Evolutionary conservation across 2,113 vertebrate species (phyloP), one percentile per base, ranked within the genome.

Genomic region (Pyxicephalus adspersus): DNA sequence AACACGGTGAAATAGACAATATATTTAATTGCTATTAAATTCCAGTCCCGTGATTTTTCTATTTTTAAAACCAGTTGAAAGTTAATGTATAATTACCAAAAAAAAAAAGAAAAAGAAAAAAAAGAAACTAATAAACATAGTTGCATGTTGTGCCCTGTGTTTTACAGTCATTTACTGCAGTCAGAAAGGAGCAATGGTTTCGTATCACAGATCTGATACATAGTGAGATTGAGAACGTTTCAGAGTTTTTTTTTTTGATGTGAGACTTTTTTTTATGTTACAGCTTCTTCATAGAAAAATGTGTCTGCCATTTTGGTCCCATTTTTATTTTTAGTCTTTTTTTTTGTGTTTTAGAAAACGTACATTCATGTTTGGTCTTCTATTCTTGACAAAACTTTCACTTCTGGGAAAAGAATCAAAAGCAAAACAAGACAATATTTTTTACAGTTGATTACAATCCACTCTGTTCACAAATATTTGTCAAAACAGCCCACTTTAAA

Each of bases 301-400:
- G 77, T 28, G 83, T 28, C 64, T 81, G 78, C 85, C 73, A 68
- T 84, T 92, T 97, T 96, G 95, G 95, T 97, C 95, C 94, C 94
- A 91, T 91, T 89, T 87, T 45, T 45, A 45, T 45, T 45, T 45
- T 45, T 11, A 1, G 11, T 45, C 15, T 15, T 45, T 45, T 45
- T 13, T 45, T 86, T 84, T 89, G 87, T 91, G 94, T 94, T 92
- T 92, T 94, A 95, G 92, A 93, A 96, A 95, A 95, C 92, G 93
- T 95, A 98, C 96, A 98, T 96, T 97, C 95, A 95, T 80, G 89
- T 91, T 92, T 93, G 90, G 92, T 90, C 90, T 91, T 91, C 87
- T 86, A 83, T 86, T 85, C 92, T 89, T 90, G 92, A 90, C 88
- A 92, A 93, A 90, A 94, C 85, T 89, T 92, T 92, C 87, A 86